Evolutionary conservation across 2,888 invertebrate genomes (phyloP), one percentile per base, ranked within the genome.

Genomic region (Tryphoninae sp.): DNA sequence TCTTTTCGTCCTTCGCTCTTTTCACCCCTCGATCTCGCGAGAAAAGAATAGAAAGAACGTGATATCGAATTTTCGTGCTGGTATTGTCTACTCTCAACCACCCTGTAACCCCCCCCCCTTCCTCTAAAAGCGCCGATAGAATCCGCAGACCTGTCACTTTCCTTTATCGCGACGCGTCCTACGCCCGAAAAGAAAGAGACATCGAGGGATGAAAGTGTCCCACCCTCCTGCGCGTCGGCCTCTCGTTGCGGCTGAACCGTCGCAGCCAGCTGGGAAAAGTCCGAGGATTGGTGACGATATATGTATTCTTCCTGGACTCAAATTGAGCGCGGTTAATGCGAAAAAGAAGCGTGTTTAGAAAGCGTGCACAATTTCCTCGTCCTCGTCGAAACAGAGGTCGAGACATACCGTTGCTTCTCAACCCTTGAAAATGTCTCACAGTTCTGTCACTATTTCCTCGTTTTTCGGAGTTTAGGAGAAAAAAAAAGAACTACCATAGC

Each of bases 321-420:
- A 88, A 87, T 88, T 86, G 86, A 86, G 84, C 82, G 81, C 80
- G 84, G 85, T 87, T 86, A 87, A 87, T 86, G 83, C 61, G 85
- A 86, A 84, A 85, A 87, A 86, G 84, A 84, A 85, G 79, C 75
- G 81, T 81, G 80, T 83, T 71, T 76, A 77, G 68, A 59, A 69
- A 78, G 81, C 78, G 49, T 33, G 62, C 42, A 59, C 8, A 59
- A 61, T 33, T 9, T 19, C 11, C 45, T 65, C n/a, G 61, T 23
- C 16, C 13, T 68, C 67, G 51, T 59, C 11, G 74, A 51, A 77
- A 77, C 68, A 72, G 72, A 75, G 72, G 73, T 80, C 22, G 58
- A 62, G 59, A 26, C 67, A 45, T 65, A 33, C 33, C 55, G 72
- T 65, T 42, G 55, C 53, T 2, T 13, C 65, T 65, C 45, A 65